Evolutionary conservation across 2,888 invertebrate genomes (phyloP), one percentile per base, ranked within the genome.

Genomic region (Endotricha flammealis): DNA sequence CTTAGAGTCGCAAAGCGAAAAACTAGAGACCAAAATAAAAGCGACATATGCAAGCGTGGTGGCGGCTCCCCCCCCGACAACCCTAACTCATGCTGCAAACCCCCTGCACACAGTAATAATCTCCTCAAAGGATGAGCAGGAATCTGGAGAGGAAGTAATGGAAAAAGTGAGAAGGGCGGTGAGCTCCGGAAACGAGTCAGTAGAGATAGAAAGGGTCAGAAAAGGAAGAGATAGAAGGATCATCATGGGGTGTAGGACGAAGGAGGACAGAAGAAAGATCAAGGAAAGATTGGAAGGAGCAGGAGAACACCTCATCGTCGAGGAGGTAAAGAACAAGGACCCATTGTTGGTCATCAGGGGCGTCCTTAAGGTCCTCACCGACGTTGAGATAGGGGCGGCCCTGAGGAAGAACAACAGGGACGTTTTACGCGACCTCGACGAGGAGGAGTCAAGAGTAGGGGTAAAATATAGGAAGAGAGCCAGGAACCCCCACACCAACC

Each of bases 201-300:
- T 42, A 0, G 12, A 8, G 8, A 25, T 48, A 1, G 42, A 48
- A 7, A 36, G 29, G 11, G 16, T 46, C 0, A 37, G 46, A 9
- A 44, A 42, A 29, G 41, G 33, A 3, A 42, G 36, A 10, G 42
- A 46, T n/a, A 31, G 32, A 9, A 46, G 38, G 13, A 14, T 43
- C 0, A 32, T 42, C 8, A 12, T 46, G 4, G 36, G 46, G 0
- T 46, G 38, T 14, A 29, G 20, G 3, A 32, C 41, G 1, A 12
- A 37, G 4, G 24, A 31, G 6, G 46, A 33, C 5, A 29, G 12
- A 8, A 13, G 9, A 8, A 29, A 10, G 11, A 4, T 25, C 4
- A 25, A 10, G 11, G 25, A 11, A 11, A n/a, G 25, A 4, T 16
- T 16, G 16, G 4, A 16, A 16, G 16, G 4, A 6, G 16, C 16